These are phyloP conservation scores for Umimayanthus kanabou DNA, from an alignment of 92 coral and sea anemone species.

Conservation along the genomic window DNA sequence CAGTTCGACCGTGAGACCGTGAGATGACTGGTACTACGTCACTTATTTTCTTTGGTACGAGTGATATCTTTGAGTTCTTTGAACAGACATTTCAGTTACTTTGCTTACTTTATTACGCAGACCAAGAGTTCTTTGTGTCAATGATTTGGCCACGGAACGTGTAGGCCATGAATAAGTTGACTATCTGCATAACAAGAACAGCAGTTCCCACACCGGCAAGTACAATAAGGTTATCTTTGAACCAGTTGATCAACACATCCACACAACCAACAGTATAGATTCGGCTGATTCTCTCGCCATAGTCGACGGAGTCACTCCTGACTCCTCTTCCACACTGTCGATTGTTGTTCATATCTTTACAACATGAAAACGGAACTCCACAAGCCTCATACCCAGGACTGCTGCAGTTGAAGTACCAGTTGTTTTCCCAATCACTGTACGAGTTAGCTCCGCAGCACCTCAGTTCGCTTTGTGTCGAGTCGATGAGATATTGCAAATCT, in stretches of 20 bases:
- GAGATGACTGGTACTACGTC: no score
- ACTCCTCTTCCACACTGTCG: conserved; percentile 74
- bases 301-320: conserved; percentile 25
- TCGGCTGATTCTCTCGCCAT: conserved; percentile 1
- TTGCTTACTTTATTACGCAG: not conserved
- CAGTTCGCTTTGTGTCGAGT: conserved; percentile 61
- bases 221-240: conserved; percentile 51
- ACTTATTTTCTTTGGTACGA: no score
- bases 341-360: conserved; percentile 54
- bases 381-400: conserved; percentile 58
- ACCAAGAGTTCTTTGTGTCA: conserved; percentile 11
- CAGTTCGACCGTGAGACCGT: no score
- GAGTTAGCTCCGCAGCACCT: conserved; percentile 64
- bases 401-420: conserved; percentile 67
- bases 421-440: conserved; percentile 62
- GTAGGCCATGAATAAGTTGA: conserved; percentile 59
- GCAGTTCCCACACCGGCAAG: conserved; percentile 54
- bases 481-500: conserved; percentile 66
- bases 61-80: no score
- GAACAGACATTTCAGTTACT: no score
- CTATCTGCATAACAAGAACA: conserved; percentile 51
- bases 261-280: conserved; percentile 69
- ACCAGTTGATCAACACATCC: conserved; percentile 50
- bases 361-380: conserved; percentile 77
- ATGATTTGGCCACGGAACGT: conserved; percentile 52